Base-by-base conservation (phyloP, 1,140 invertebrate genomes). In the Caenorhabditis latens region DNA sequence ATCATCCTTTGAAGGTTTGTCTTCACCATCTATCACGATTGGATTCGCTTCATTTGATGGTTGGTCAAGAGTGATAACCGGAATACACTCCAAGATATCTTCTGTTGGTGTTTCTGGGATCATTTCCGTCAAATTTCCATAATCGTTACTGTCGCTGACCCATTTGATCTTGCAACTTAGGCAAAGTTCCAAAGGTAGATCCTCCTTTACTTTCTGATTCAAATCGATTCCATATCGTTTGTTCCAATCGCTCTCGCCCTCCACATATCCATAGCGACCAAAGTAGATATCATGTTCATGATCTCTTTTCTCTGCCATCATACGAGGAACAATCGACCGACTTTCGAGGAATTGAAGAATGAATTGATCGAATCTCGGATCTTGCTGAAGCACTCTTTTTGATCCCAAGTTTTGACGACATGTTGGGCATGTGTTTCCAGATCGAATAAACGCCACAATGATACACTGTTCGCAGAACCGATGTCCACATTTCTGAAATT, bases 391-490 rank as follows among this genome's bases (percentile, higher is more conserved):
- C n/a, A 53, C 71, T 79, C 71, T 79, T 50, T 79, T 79, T 2
- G 71, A 79, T 79, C 46, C 71, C 71, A 79, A 24, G 46, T 79
- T 79, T n/a, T 79, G 71, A 50, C 71, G 71, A 32, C 71, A 79
- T 13, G 71, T 24, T 11, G 71, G 71, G 24, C 71, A 79, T 14
- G 43, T 50, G 46, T 79, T 79, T 24, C 71, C 71, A 50, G 71
- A 43, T 0, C 71, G 16, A n/a, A 79, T 50, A 24, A 79, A 16
- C 2, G 71, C 13, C 7, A 79, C 40, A 9, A 79, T n/a, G 50
- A 79, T 79, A 50, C 71, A 79, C 71, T 79, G 71, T n/a, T 79
- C 71, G 19, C 71, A 79, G n/a, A 79, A 79, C 5, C 71, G 71
- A 50, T 79, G 71, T 19, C 71, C 71, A 42, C 71, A 79, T 79